Evolutionary conservation across 2,113 vertebrate species (phyloP).

Genomic region (Vidua chalybeata): DNA sequence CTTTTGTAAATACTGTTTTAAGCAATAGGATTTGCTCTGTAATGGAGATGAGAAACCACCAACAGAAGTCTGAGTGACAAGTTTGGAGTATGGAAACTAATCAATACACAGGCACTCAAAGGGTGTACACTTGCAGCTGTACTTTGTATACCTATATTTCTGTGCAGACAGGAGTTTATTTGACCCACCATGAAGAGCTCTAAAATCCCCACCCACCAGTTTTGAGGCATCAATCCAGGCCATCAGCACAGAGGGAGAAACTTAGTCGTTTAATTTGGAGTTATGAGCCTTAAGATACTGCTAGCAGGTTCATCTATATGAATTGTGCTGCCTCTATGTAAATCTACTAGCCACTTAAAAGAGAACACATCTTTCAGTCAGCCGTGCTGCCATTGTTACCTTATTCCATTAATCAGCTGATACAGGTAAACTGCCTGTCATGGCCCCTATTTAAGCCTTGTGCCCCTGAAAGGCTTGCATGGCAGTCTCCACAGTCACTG

Average conservation of each 20-base stretch:
- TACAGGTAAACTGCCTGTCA: not conserved
- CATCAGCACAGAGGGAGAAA: not conserved
- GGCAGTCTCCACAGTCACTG: not conserved
- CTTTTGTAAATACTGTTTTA: not conserved
- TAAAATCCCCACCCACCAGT: not conserved
- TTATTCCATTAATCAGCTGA: not conserved
- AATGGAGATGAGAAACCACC: not conserved
- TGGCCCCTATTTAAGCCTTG: not conserved
- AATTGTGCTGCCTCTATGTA: not conserved
- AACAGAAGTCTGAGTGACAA: not conserved
- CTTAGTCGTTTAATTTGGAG: not conserved
- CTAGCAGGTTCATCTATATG: not conserved
- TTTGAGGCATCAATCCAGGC: not conserved
- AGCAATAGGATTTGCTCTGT: not conserved
- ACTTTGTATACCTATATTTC: not conserved
- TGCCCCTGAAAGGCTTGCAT: not conserved
- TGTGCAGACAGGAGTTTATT: not conserved
- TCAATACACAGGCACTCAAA: not conserved
- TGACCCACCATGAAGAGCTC: not conserved
- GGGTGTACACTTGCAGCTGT: accelerated
- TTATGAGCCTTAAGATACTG: not conserved
- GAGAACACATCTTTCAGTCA: not conserved
- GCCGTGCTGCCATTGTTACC: not conserved
- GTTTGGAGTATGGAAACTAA: not conserved
- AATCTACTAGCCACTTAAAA: not conserved